Evolutionary conservation across 2,797 vertebrate genomes (phyloP).

Genomic region (Artibeus lituratus): DNA sequence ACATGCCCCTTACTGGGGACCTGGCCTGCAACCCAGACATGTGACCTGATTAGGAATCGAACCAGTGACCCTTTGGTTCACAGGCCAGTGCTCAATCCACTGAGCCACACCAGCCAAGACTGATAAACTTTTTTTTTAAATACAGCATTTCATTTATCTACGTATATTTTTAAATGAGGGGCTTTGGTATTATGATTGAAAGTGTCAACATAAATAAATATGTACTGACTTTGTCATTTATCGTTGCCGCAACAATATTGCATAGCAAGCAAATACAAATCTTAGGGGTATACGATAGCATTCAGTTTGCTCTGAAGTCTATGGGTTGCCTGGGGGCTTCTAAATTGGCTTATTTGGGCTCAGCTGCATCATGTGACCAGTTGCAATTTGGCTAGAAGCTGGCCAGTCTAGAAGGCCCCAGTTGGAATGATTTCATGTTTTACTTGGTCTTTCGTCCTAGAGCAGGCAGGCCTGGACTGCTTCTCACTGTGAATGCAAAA

Average conservation of each 20-base stretch:
- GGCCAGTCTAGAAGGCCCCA: background rate
- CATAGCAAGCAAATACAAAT: constrained; percentile 21
- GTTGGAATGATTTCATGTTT: background rate
- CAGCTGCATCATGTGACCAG: background rate
- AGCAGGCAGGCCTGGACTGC: background rate
- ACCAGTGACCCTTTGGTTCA: no score
- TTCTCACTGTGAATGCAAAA: background rate
- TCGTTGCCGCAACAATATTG: background rate
- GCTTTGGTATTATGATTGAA: constrained; percentile 13
- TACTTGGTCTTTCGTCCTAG: background rate
- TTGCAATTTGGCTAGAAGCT: background rate
- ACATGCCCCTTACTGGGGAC: no score
- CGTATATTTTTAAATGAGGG: constrained; percentile 45
- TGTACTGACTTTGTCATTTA: constrained; percentile 27
- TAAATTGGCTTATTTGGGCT: background rate
- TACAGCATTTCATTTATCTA: constrained; percentile 42
- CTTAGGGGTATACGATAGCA: background rate
- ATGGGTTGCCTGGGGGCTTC: background rate
- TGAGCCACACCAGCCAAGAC: no score
- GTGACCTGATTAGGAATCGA: no score
- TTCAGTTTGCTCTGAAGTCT: background rate
- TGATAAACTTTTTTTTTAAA: background rate
- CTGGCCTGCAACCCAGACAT: no score
- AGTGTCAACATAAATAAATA: constrained; percentile 45
- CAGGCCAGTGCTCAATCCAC: no score